Base-by-base conservation (phyloP, 2,888 invertebrate genomes). In the Trypoxylon attenuatum region DNA sequence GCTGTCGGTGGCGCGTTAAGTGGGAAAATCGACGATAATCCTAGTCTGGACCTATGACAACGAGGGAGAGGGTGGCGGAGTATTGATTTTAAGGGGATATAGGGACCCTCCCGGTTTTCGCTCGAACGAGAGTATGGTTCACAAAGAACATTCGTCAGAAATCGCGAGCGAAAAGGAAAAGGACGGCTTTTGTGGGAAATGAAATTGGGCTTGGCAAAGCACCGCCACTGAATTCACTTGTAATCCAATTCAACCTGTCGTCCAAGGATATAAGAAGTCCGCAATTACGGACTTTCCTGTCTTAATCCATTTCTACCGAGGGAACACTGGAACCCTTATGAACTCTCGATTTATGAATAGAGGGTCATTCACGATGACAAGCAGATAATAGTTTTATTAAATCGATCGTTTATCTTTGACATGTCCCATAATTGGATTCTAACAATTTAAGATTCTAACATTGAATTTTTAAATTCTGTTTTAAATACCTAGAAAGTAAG, bases 41-140 rank as follows among this genome's bases (percentile, higher is more conserved):
- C 68, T 54, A 29, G 42, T 70, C 73, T 62, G 67, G 62, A 76
- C 64, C 76, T 76, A 73, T 62, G 67, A 75, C 70, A 74, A 74
- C 57, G 53, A 42, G 59, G 59, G 61, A 45, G 51, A 45, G 56
- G 50, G 55, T 56, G 43, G 49, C 39, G 19, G 6, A 51, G 64
- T 75, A 75, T 75, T 75, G 74, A 75, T 75, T 75, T 76, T 69
- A 50, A 29, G 46, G 47, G 52, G 49, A 42, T 56, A 42, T 16
- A 49, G 22, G 54, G 45, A 49, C 43, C 22, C 47, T 47, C 18
- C 23, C 13, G 8, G 19, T 33, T 50, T 5, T 21, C 15, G 21
- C 29, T 45, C 41, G 49, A 18, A 29, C 19, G 38, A 15, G 8
- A 5, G 38, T 15, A 27, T 45, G 52, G 25, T 46, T 25, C 45